Conservation (phyloP, 1,140 invertebrate genomes). For the Brachionus angularis region DNA sequence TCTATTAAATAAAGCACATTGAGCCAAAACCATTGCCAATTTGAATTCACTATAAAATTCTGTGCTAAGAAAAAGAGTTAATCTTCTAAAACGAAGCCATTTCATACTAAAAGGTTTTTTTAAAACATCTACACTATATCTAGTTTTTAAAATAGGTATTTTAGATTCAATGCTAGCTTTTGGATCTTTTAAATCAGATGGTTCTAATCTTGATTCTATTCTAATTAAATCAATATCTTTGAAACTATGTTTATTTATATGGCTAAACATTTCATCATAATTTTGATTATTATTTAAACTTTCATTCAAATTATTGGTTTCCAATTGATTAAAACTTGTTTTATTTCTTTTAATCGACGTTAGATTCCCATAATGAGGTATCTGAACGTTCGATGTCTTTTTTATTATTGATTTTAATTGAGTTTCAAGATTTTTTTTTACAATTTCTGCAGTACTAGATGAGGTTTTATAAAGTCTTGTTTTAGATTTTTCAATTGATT, state of each 20-base stretch:
- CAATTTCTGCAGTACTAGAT: conserved; percentile 23
- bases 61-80: conserved; percentile 19
- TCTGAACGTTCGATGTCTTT: neutral
- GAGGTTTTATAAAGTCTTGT: neutral
- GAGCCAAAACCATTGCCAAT: conserved; percentile 17
- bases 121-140: conserved; percentile 1
- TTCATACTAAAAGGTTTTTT: conserved; percentile 42
- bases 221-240: conserved; percentile 32
- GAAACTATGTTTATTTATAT: conserved; percentile 6
- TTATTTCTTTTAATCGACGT: no score
- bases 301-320: no score
- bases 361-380: no score
- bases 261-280: neutral
- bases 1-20: conserved; percentile 33
- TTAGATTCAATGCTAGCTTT: neutral
- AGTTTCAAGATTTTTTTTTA: conserved; percentile 33
- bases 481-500: neutral
- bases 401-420: conserved; percentile 38
- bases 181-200: conserved; percentile 19
- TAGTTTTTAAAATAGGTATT: conserved; percentile 34
- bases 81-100: conserved; percentile 4
- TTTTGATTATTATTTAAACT: neutral
- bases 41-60: conserved; percentile 38
- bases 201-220: conserved; percentile 25
- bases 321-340: no score